Conservation (phyloP, 1,140 invertebrate genomes). For the Mizuhopecten yessoensis region DNA sequence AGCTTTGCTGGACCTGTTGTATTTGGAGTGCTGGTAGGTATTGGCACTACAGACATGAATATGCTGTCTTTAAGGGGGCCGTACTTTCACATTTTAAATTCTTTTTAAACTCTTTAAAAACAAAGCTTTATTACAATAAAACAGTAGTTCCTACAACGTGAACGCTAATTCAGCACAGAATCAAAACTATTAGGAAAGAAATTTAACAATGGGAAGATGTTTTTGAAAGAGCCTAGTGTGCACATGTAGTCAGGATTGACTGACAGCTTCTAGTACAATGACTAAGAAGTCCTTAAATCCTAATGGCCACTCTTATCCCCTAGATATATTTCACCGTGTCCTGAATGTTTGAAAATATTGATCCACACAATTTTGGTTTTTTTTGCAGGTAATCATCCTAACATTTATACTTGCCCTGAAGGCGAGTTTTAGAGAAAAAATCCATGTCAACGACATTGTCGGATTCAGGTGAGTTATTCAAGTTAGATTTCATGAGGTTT, state of each 20-base stretch:
- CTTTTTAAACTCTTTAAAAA: not conserved
- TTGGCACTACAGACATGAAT: not conserved
- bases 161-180: too few species aligned
- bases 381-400: conserved; percentile 85
- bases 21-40: conserved; percentile 85
- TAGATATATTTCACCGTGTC: conserved; percentile 40
- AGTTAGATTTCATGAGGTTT: too few species aligned
- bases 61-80: conserved; percentile 40
- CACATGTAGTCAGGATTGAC: too few species aligned
- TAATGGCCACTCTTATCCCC: too few species aligned
- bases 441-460: conserved; percentile 88
- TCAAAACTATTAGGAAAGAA: too few species aligned
- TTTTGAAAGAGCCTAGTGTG: too few species aligned
- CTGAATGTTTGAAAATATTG: conserved; percentile 44
- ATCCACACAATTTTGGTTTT: too few species aligned
- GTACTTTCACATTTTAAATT: not conserved
- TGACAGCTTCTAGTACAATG: too few species aligned
- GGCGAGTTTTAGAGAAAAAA: conserved; percentile 94
- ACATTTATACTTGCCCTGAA: conserved; percentile 93
- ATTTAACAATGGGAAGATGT: too few species aligned
- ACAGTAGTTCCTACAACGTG: too few species aligned
- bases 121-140: not conserved
- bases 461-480: conserved; percentile 88
- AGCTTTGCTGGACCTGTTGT: conserved; percentile 95
- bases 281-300: too few species aligned